Base-by-base conservation (phyloP, 2,113 vertebrate genomes). In the Thymallus thymallus region DNA sequence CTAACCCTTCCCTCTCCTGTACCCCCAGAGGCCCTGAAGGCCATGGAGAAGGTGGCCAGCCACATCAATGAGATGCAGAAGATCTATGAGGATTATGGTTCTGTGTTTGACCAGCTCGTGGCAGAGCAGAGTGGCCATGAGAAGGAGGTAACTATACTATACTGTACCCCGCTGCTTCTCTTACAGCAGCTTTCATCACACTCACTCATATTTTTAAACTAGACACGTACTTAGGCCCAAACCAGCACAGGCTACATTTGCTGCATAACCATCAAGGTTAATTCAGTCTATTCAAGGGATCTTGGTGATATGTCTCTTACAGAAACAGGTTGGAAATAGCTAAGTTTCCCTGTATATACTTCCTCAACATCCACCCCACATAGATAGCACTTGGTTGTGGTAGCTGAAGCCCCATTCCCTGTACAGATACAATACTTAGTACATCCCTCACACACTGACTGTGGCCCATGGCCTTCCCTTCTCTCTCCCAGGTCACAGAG, bases 61-160 rank as follows among this genome's bases (percentile, higher is more conserved):
- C 97, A 99, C 88, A 99, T 99, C 88, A 99, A 99, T 0, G 98
- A 99, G 91, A 99, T 99, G 98, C 98, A 99, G 93, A 99, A 99
- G 92, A 95, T 99, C 80, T 98, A 98, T 3, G 98, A 99, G 90
- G 98, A 98, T 80, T 99, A 97, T 1, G 97, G 98, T 76, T 88
- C 95, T 0, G 97, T 99, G 78, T 99, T 99, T 76, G 97, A 98
- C 88, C 97, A 98, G 87, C 92, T 99, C 0, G 96, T 99, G 3
- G 93, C 95, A 0, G 97, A 99, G 85, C 98, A 99, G 89, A 96
- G 88, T 1, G 94, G 95, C 67, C 88, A 92, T 0, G 92, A 97
- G 76, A 97, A 95, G 89, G 98, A 99, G 96, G 98, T 98, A 88
- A 5, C 24, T 61, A 23, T 7, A 24, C 55, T 10, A 3, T 10